These are phyloP conservation scores for Aythya baeri DNA, from an alignment of 2,113 vertebrate genomes.

Conservation along the genomic window DNA sequence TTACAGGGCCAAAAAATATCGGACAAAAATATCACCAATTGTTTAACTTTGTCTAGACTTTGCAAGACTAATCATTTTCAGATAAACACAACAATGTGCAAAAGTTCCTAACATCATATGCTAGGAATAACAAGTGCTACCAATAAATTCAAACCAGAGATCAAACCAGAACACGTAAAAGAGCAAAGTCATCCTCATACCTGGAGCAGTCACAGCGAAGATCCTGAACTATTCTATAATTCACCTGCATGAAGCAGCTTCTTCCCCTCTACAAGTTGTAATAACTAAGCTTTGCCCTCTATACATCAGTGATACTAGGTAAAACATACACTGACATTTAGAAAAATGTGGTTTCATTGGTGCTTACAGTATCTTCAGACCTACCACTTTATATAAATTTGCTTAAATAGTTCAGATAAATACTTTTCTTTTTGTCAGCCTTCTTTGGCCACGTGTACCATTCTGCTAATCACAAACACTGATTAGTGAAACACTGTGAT, in stretches of 20 bases:
- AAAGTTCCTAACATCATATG: constrained; percentile 71
- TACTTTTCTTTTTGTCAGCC: constrained; percentile 44
- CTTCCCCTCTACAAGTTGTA: constrained; percentile 6
- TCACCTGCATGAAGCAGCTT: constrained; percentile 51
- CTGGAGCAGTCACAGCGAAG: constrained; percentile 70
- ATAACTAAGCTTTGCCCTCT: constrained; percentile 36
- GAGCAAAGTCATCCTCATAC: constrained; percentile 64
- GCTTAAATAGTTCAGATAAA: constrained; percentile 68
- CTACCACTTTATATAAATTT: constrained; percentile 45
- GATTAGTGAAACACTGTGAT: background rate
- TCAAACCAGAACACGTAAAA: constrained; percentile 38
- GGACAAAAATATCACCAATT: constrained; percentile 52
- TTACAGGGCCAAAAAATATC: constrained; percentile 73
- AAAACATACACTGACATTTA: constrained; percentile 21
- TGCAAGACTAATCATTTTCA: constrained; percentile 83
- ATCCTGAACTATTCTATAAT: constrained; percentile 25
- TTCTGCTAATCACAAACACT: constrained; percentile 14
- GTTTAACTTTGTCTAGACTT: constrained; percentile 75
- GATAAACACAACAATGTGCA: constrained; percentile 77
- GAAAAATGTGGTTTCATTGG: constrained; percentile 41
- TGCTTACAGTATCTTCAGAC: constrained; percentile 68
- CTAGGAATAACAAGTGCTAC: constrained; percentile 76
- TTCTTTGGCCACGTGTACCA: constrained; percentile 75
- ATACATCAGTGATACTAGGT: background rate
- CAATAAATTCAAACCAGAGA: constrained; percentile 55